phyloP scores from a whole-genome alignment of 2,888 invertebrate species.

The Cephus spinipes region DNA sequence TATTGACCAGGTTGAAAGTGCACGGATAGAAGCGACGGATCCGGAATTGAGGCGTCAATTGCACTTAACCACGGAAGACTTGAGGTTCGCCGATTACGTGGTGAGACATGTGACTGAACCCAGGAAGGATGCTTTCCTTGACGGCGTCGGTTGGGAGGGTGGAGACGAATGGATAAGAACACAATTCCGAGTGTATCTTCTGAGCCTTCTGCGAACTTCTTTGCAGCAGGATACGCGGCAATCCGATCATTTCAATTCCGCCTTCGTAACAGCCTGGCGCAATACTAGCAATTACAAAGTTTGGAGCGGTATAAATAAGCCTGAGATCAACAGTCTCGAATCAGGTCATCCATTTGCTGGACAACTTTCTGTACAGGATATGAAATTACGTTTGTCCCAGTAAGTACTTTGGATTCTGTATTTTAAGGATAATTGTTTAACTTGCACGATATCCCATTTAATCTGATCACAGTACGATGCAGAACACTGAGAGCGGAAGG shows the following conservation, averaged over 20 bases:
- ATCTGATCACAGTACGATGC: constrained; percentile 83
- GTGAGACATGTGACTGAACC: constrained; percentile 78
- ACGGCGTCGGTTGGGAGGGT: constrained; percentile 87
- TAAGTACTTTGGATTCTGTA: constrained; percentile 68
- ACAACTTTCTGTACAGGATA: constrained; percentile 92
- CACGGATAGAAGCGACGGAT: constrained; percentile 86
- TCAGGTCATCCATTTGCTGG: constrained; percentile 95
- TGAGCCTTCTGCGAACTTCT: constrained; percentile 85
- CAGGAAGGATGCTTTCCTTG: constrained; percentile 77
- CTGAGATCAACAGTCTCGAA: constrained; percentile 63
- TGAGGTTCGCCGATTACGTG: constrained; percentile 94
- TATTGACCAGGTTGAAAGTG: constrained; percentile 76
- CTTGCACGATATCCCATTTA: no score
- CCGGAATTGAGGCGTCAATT: constrained; percentile 83
- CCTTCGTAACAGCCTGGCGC: constrained; percentile 87
- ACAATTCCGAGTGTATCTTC: constrained; percentile 89
- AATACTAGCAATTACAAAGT: constrained; percentile 88
- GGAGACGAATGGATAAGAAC: constrained; percentile 97
- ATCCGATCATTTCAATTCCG: constrained; percentile 87
- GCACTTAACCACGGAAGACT: constrained; percentile 93
- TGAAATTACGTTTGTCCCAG: constrained; percentile 93
- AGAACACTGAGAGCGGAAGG: constrained; percentile 92
- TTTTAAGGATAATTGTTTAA: no score
- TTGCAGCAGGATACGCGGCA: constrained; percentile 82
- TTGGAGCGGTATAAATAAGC: constrained; percentile 76